A percentile compares a stretch with the other conserved stretches of the same genome.
Conservation (phyloP, 2,113 vertebrate species). For the Anseranas semipalmata region DNA sequence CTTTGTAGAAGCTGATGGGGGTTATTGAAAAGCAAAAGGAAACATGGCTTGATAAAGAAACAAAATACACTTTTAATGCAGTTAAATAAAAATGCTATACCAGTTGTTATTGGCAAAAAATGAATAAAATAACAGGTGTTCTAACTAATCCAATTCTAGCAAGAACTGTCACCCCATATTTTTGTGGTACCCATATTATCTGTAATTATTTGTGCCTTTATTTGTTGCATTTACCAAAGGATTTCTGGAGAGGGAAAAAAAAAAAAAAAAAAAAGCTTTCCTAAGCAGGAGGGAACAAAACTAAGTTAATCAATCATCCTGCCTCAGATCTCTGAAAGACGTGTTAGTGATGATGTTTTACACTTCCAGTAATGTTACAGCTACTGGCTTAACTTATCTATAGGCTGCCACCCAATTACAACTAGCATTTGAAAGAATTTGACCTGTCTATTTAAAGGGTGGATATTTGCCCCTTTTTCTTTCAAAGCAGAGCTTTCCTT, state of each 20-base stretch:
- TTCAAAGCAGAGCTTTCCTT: constrained; percentile 34
- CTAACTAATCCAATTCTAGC: background rate
- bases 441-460: background rate
- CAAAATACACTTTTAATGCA: background rate
- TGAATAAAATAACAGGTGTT: background rate
- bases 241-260: background rate
- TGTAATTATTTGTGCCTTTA: background rate
- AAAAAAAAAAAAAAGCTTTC: background rate
- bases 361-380: background rate
- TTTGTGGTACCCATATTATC: background rate
- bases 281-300: background rate
- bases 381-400: background rate
- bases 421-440: background rate
- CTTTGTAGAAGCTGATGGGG: background rate
- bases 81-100: background rate
- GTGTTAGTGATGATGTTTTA: background rate
- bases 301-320: constrained; percentile 9
- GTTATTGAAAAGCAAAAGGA: background rate
- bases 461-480: constrained; percentile 7
- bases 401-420: background rate
- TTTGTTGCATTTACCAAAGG: background rate
- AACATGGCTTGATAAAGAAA: background rate
- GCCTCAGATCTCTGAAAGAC: background rate
- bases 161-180: background rate
- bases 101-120: background rate